Base-by-base conservation (phyloP, 2,888 invertebrate species). In the Catocala fraxini region DNA sequence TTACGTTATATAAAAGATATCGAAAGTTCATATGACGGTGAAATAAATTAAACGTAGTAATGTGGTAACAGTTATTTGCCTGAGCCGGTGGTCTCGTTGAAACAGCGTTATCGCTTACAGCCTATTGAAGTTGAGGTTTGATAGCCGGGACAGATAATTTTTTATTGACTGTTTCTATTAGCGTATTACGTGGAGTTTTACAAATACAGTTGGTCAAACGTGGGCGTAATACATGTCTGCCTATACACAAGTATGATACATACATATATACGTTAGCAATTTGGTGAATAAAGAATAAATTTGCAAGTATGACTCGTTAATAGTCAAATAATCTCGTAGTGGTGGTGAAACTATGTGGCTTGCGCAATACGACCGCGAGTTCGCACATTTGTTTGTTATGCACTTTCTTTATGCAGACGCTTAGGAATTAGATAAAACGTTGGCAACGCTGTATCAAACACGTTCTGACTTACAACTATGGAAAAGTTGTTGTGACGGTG, bases 391-490 rank as follows among this genome's bases (percentile, higher is more conserved):
- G 58, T 63, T 72, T 68, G 58, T 55, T 63, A 62, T 70, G 70
- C 73, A 70, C 75, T 76, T 76, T 76, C 78, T 72, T 77, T 68
- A 70, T 59, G 64, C 59, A 66, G 56, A 56, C 56, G 35, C 49
- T 53, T 39, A 54, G 47, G 45, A 56, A 59, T 63, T 58, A 49
- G 11, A 39, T 46, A 47, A 52, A 58, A 13, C 9, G 46, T 46
- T 33, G 4, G 11, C 10, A 52, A 43, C 42, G n/a, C 41, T 33
- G 33, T 15, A 25, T 25, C 42, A 5, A 33, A 43, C 25, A 42
- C 25, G 42, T 41, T 15, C 11, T 35, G n/a, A 51, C 12, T 51
- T 10, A 15, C 39, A 51, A 41, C 10, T 12, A 6, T 15, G 39
- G 51, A 15, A 35, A 13, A 41, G 35, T 9, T 39, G 7, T 39